Evolutionary conservation across 2,113 vertebrate genomes (phyloP).

Genomic region (Galeopterus variegatus): DNA sequence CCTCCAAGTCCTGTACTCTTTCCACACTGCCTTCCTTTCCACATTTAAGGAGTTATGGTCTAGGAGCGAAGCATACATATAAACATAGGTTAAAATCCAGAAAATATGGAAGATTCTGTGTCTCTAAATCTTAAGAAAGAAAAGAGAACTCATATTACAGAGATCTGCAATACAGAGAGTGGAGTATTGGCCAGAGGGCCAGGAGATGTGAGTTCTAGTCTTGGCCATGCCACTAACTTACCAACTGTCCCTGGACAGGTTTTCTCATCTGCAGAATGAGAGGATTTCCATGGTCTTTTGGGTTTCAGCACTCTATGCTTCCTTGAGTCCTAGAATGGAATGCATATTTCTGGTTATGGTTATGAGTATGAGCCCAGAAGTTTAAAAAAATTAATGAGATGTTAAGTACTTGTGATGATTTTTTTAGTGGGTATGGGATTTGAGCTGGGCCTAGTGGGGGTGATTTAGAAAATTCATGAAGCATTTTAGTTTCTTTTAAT

Average conservation of each 20-base stretch:
- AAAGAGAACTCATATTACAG: background rate
- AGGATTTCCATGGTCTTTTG: background rate
- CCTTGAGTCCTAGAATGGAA: background rate
- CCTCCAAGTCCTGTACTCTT: background rate
- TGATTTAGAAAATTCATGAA: conserved; percentile 69
- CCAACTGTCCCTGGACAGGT: background rate
- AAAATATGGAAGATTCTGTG: background rate
- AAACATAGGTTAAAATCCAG: background rate
- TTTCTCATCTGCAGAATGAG: conserved; percentile 39
- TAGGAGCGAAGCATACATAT: background rate
- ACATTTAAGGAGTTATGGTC: background rate
- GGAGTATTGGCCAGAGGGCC: background rate
- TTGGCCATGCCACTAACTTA: background rate
- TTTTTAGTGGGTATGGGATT: conserved; percentile 63
- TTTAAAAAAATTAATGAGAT: conserved; percentile 72
- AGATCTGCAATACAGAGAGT: background rate
- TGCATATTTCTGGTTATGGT: conserved; percentile 11
- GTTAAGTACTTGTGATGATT: conserved; percentile 53
- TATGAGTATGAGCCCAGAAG: conserved; percentile 37
- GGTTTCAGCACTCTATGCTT: background rate
- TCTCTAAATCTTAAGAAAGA: background rate
- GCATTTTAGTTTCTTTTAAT: conserved; percentile 67
- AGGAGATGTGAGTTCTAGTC: background rate
- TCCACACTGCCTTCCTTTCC: background rate
- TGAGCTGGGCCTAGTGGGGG: conserved; percentile 7